Base-by-base conservation (phyloP, 2,888 invertebrate species). In the Lithophane socia region DNA sequence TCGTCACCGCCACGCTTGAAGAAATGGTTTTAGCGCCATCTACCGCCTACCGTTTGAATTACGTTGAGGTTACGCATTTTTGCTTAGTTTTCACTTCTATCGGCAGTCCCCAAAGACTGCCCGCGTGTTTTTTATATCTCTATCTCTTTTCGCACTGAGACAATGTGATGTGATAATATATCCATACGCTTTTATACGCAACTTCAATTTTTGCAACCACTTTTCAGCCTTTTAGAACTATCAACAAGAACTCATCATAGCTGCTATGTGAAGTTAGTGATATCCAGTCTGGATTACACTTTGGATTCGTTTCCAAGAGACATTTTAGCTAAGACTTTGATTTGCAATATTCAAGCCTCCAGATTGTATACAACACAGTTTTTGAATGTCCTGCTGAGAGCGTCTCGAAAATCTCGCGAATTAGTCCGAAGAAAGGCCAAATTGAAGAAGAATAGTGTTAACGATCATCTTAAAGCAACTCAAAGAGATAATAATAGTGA, bases 221-320 rank as follows among this genome's bases (percentile, higher is more conserved):
- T 54, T 86, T 85, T 75, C 94, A 98, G 98, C 91, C 97, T 99
- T 75, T 97, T 98, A 90, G 98, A 98, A 89, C 96, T 99, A 86
- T 98, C 99, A 2, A 97, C 98, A 16, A 97, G 98, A 67, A 98
- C 99, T 7, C 98, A 98, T 90, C 98, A 99, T 93, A 98, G 99
- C 89, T 98, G 99, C 92, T 99, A 99, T 93, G 98, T 99, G 0
- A 99, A 99, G 94, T 97, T 99, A 80, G 98, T 99, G 74, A 98
- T 99, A 80, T 99, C 99, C 9, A 98, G 98, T 85, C 96, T 99
- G 88, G 99, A 99, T 95, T 99, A 99, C 93, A 97, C 98, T 5
- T 96, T 97, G 71, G 98, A 98, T 79, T 98, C 98, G 4, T 97
- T 97, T 89, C 97, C 98, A 18, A 97, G 98, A 49, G 97, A 97